phyloP scores from a whole-genome alignment of 2,113 vertebrate species.

The Salvelinus sp. region DNA sequence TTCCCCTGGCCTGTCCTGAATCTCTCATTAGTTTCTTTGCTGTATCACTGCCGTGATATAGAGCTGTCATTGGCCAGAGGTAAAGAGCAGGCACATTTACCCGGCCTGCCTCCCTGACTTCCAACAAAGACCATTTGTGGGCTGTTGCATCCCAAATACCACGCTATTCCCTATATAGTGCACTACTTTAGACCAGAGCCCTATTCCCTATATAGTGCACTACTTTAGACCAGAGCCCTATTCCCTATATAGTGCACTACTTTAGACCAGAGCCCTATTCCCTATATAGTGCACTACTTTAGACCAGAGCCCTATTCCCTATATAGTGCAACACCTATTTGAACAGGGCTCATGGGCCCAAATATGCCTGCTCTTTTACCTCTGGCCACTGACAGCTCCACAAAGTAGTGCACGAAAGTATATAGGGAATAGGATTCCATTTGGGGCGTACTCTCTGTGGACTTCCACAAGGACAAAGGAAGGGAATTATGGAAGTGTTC shows the following conservation, averaged over 20 bases:
- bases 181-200: no score
- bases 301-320: no score
- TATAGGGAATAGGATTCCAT: no score
- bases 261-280: no score
- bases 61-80: constrained; percentile 40
- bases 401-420: neutral
- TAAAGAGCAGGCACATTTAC: constrained; percentile 59
- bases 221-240: no score
- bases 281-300: no score
- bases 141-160: no score
- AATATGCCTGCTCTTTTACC: constrained; percentile 54
- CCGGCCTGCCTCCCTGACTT: constrained; percentile 57
- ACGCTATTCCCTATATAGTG: no score
- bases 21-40: neutral
- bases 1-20: neutral
- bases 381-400: constrained; percentile 35
- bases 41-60: constrained; percentile 19
- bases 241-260: no score
- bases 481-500: constrained; percentile 69
- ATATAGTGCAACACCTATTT: no score
- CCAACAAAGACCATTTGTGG: constrained; percentile 64
- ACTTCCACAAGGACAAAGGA: constrained; percentile 68
- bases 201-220: no score
- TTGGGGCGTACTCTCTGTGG: constrained; percentile 14
- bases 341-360: constrained; percentile 1